phyloP scores from a whole-genome alignment of 2,797 vertebrate genomes.

The Megalops cyprinoides region DNA sequence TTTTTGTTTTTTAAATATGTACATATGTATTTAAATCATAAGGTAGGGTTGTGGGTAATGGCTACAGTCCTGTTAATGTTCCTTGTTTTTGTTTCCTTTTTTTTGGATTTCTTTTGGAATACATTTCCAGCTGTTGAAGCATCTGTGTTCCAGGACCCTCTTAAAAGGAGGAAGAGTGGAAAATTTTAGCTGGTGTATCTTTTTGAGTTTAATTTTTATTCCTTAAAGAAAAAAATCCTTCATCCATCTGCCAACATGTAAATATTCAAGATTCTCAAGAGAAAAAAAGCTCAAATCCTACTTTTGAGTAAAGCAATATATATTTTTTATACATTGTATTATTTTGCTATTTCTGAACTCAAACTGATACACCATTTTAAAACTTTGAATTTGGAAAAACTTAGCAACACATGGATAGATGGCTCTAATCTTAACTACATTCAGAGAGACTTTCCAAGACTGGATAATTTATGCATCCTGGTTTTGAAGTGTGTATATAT shows the following conservation, averaged over 20 bases:
- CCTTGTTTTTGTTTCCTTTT: not conserved
- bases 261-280: constrained; percentile 62
- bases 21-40: not conserved
- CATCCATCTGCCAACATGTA: constrained; percentile 55
- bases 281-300: constrained; percentile 45
- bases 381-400: constrained; percentile 36
- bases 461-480: constrained; percentile 33
- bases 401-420: constrained; percentile 42
- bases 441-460: constrained; percentile 33
- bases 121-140: not conserved
- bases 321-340: constrained; percentile 68
- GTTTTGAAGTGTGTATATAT: constrained; percentile 43
- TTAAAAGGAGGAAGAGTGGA: constrained; percentile 13
- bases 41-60: not conserved
- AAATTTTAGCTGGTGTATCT: constrained; percentile 43
- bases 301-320: constrained; percentile 67
- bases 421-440: constrained; percentile 38
- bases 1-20: constrained; percentile 6
- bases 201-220: constrained; percentile 41
- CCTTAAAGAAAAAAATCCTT: constrained; percentile 43
- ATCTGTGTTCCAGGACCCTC: constrained; percentile 28
- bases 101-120: not conserved
- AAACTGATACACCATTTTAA: constrained; percentile 41
- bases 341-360: constrained; percentile 49
- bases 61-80: not conserved